A percentile compares a stretch with the other conserved stretches of the same genome.
Evolutionary conservation across 2,797 vertebrate species (phyloP).

Genomic region (Pachyuromys duprasi): DNA sequence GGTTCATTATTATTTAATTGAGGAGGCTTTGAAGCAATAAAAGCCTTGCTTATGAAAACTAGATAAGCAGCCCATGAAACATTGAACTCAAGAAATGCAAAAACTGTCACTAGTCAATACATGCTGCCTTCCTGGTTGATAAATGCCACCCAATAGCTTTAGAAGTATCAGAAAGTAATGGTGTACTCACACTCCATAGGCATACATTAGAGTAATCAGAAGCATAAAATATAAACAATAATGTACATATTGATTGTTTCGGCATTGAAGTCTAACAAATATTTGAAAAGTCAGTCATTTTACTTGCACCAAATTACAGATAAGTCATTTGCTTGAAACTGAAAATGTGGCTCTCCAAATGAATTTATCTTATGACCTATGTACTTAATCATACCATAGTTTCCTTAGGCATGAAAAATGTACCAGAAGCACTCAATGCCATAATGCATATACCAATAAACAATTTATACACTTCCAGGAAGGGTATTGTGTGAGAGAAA

Average conservation of each 20-base stretch:
- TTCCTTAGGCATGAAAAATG: conserved; percentile 82
- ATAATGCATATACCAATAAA: conserved; percentile 85
- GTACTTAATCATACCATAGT: conserved; percentile 78
- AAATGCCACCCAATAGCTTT: conserved; percentile 63
- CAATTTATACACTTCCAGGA: conserved; percentile 67
- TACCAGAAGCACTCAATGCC: conserved; percentile 83
- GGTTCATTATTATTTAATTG: conserved; percentile 80
- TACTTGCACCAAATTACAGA: conserved; percentile 87
- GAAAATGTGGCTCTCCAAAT: conserved; percentile 89
- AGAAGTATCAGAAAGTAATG: conserved; percentile 74
- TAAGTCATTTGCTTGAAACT: conserved; percentile 88
- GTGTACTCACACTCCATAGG: conserved; percentile 62
- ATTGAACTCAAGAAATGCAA: conserved; percentile 68
- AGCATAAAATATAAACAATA: conserved; percentile 84
- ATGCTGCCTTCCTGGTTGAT: conserved; percentile 57
- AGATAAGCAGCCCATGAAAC: conserved; percentile 67
- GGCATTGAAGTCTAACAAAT: conserved; percentile 84
- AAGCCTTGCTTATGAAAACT: conserved; percentile 74
- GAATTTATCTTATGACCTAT: conserved; percentile 87
- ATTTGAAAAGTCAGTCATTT: conserved; percentile 91
- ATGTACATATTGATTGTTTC: conserved; percentile 81
- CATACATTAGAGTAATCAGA: conserved; percentile 78
- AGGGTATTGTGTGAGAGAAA: conserved; percentile 75
- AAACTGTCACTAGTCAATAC: conserved; percentile 72
- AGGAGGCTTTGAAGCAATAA: conserved; percentile 61